Evolutionary conservation across 1,140 invertebrate species (phyloP).

Genomic region (Harlomillsia oculata): DNA sequence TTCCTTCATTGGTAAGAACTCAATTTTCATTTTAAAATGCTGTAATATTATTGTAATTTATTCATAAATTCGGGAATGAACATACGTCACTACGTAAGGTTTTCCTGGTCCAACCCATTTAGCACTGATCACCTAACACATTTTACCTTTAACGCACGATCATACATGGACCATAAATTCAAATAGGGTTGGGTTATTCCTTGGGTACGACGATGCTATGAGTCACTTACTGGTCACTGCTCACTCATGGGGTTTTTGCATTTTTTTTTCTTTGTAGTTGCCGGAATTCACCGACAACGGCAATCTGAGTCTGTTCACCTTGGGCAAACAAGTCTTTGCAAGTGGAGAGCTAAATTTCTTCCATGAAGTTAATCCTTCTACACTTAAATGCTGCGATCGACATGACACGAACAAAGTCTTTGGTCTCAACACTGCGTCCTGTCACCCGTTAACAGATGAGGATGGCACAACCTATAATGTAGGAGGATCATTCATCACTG

Average conservation of each 20-base stretch:
- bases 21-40: constrained; percentile 18
- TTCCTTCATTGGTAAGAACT: constrained; percentile 31
- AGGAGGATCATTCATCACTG: constrained; percentile 36
- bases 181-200: background rate
- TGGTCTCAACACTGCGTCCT: constrained; percentile 38
- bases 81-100: background rate
- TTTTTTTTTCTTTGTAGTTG: constrained; percentile 20
- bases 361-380: constrained; percentile 25
- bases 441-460: constrained; percentile 41
- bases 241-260: too few relatives aligned
- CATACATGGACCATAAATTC: background rate
- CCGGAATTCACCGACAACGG: constrained; percentile 43
- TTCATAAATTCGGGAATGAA: background rate
- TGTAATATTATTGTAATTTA: background rate
- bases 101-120: background rate
- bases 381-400: constrained; percentile 36
- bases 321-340: constrained; percentile 42
- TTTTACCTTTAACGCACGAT: background rate
- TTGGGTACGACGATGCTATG: background rate
- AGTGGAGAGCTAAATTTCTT: constrained; percentile 39
- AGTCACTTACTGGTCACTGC: too few relatives aligned
- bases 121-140: too few relatives aligned
- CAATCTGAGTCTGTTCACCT: constrained; percentile 38
- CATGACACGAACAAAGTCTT: constrained; percentile 35
- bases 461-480: constrained; percentile 41